phyloP scores from a whole-genome alignment of 1,140 invertebrate species.

The Hyposmocoma kahamanoa region DNA sequence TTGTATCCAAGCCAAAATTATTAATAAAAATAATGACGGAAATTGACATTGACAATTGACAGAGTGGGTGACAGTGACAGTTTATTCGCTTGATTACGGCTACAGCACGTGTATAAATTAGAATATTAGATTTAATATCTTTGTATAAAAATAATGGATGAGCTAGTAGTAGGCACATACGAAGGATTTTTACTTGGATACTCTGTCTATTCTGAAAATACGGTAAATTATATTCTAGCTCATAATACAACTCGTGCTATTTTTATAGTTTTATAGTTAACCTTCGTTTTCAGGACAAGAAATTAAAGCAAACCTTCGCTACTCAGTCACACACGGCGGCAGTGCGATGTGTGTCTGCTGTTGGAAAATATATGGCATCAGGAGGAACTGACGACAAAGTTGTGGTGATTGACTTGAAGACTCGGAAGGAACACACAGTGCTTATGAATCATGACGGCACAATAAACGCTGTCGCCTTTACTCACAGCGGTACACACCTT shows the following conservation, averaged over 20 bases:
- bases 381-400: slow-evolving; percentile 94
- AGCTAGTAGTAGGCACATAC: slow-evolving; percentile 60
- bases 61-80: no score
- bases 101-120: no score
- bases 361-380: slow-evolving; percentile 86
- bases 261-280: neutral
- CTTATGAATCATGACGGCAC: slow-evolving; percentile 89
- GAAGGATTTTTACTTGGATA: slow-evolving; percentile 64
- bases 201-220: slow-evolving; percentile 43
- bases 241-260: neutral
- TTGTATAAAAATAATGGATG: slow-evolving; percentile 38
- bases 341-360: slow-evolving; percentile 81
- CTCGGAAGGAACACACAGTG: slow-evolving; percentile 83
- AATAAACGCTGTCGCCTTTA: slow-evolving; percentile 85
- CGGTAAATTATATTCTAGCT: slow-evolving; percentile 26
- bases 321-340: slow-evolving; percentile 89
- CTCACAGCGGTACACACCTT: slow-evolving; percentile 83
- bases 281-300: slow-evolving; percentile 45
- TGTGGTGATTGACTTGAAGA: slow-evolving; percentile 88
- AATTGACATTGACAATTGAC: no score
- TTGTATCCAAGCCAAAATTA: no score
- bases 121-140: no score
- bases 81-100: no score
- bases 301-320: slow-evolving; percentile 85
- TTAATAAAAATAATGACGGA: no score